These are phyloP conservation scores for Bradypodion pumilum DNA, from an alignment of 2,797 vertebrate species.

Conservation along the genomic window DNA sequence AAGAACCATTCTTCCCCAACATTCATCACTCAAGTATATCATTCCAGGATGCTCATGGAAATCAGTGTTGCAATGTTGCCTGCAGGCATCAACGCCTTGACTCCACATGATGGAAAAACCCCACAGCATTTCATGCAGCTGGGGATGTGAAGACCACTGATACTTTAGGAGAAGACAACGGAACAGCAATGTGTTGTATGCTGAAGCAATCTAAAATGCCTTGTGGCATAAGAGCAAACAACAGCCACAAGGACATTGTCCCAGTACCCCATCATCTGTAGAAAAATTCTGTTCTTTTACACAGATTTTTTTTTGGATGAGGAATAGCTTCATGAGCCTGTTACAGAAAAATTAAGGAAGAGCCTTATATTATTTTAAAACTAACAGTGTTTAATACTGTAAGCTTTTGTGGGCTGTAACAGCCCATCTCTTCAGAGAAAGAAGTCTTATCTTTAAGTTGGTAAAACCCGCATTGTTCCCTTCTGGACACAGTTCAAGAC, in stretches of 20 bases:
- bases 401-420: too few species aligned
- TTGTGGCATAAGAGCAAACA: neutral
- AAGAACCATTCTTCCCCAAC: too few species aligned
- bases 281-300: neutral
- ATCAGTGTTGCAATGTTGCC: neutral
- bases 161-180: neutral
- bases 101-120: neutral
- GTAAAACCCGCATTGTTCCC: too few species aligned
- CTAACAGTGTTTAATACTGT: too few species aligned
- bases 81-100: neutral
- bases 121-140: neutral
- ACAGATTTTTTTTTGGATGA: neutral
- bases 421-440: too few species aligned
- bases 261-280: neutral
- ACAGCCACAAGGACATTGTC: neutral
- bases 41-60: neutral
- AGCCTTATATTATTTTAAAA: too few species aligned
- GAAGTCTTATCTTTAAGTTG: too few species aligned
- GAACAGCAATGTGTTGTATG: neutral
- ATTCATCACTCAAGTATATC: neutral
- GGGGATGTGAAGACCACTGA: neutral
- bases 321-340: too few species aligned
- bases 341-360: too few species aligned
- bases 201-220: neutral
- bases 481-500: neutral